Base-by-base conservation (phyloP, 2,888 invertebrate species). In the Ochropleura plecta region DNA sequence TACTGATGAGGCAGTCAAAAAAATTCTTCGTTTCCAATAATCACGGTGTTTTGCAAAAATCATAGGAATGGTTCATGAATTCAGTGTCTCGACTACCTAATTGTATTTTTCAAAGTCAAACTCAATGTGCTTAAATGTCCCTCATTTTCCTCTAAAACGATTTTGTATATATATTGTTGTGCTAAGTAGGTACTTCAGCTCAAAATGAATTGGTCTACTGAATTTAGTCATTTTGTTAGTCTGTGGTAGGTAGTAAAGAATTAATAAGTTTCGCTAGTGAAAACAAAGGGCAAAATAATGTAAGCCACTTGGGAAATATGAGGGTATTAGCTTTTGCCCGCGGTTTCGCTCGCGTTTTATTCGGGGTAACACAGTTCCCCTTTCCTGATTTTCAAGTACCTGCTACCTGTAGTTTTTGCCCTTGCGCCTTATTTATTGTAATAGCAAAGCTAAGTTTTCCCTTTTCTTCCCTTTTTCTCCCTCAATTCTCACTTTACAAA, bases 201-300 rank as follows among this genome's bases (percentile, higher is more conserved):
- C 0, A 64, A 49, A 30, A 16, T 30, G 5, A n/a, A 40, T 66
- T 66, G 66, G 16, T 51, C 57, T 5, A 65, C 75, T 66, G 66
- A 66, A 4, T n/a, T 49, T 40, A 49, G 48, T 14, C 14, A 12
- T 42, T 57, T 0, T 20, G 10, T 40, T 51, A 76, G 49, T 59
- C 67, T 76, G 76, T 76, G 75, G 75, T 18, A 40, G 3, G 59
- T 42, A 76, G 53, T 73, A 53, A 10, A 0, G 40, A 18, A n/a
- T 3, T 62, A 46, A 62, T 18, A 46, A 3, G 14, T 48, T 12
- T 57, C 65, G 49, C 49, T 49, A 75, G 65, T 65, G 16, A 30
- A 18, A 20, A n/a, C 14, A 53, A 30, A 14, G 67, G 0, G 14
- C 10, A 30, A 44, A 44, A 30, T 18, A 44, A 53, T 10, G 18